These are phyloP conservation scores for Australoheros scitulus DNA, from an alignment of 2,113 vertebrate species.

Conservation along the genomic window DNA sequence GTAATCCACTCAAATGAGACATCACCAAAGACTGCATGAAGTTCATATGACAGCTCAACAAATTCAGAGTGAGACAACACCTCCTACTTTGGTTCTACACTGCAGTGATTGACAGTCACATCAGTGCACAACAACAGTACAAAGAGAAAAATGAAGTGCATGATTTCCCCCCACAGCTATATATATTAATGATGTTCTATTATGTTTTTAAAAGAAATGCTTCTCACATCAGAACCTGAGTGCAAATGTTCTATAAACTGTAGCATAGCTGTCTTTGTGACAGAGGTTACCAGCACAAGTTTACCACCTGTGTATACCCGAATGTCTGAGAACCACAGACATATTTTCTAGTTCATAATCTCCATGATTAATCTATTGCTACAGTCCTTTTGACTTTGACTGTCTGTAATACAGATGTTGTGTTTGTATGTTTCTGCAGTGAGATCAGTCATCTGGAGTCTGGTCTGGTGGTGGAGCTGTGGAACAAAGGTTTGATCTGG, in stretches of 20 bases:
- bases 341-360: neutral
- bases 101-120: neutral
- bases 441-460: slow-evolving; percentile 94
- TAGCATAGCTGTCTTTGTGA: neutral
- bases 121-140: neutral
- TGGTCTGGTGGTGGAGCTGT: slow-evolving; percentile 94
- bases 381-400: neutral
- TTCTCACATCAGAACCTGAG: neutral
- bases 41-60: neutral
- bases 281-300: neutral
- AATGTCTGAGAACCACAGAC: neutral
- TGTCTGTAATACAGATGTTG: neutral
- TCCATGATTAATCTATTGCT: neutral
- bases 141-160: neutral
- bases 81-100: neutral
- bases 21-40: neutral
- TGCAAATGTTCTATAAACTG: neutral
- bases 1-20: neutral
- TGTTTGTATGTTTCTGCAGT: slow-evolving; percentile 71
- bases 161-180: neutral
- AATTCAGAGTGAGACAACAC: neutral
- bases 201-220: neutral
- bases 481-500: slow-evolving; percentile 99
- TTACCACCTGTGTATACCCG: neutral
- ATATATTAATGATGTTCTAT: neutral